Percentiles rank a stretch among this genome's conserved stretches.
Evolutionary conservation across 2,113 vertebrate genomes (phyloP).

Genomic region (Phylloscopus trochiloides): DNA sequence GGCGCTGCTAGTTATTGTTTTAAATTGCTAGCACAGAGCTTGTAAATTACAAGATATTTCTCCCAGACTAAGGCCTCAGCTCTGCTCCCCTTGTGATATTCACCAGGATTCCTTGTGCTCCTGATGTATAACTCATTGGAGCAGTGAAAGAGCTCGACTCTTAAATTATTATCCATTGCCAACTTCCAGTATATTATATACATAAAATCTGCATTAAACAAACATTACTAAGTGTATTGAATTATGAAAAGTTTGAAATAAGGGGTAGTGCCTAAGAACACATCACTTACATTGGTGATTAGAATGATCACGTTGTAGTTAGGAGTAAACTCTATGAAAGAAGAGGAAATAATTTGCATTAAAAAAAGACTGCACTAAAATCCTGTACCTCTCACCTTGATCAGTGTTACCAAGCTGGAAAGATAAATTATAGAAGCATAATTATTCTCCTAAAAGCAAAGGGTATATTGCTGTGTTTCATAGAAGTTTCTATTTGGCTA

Average conservation of each 20-base stretch:
- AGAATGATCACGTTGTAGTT: not conserved
- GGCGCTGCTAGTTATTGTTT: conserved; percentile 63
- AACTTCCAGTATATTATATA: not conserved
- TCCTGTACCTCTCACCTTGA: not conserved
- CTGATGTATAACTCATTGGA: not conserved
- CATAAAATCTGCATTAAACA: not conserved
- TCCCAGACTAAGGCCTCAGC: not conserved
- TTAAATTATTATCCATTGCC: conserved; percentile 8
- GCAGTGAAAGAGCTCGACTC: not conserved
- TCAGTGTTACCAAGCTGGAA: not conserved
- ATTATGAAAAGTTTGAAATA: not conserved
- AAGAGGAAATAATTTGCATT: not conserved
- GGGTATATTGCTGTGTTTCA: not conserved
- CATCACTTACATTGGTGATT: not conserved
- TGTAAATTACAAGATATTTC: conserved; percentile 58
- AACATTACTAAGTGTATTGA: not conserved
- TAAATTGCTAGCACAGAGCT: conserved; percentile 56
- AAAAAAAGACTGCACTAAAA: not conserved
- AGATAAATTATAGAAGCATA: not conserved
- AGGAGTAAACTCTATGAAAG: not conserved
- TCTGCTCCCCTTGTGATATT: not conserved
- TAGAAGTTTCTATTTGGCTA: not conserved
- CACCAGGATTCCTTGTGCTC: not conserved
- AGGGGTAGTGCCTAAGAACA: not conserved
- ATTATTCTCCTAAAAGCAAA: not conserved